Percentiles rank a stretch among this genome's conserved stretches.
These are phyloP conservation scores for Montipora foliosa DNA, from an alignment of 64 coral and sea anemone genomes.

Conservation along the genomic window DNA sequence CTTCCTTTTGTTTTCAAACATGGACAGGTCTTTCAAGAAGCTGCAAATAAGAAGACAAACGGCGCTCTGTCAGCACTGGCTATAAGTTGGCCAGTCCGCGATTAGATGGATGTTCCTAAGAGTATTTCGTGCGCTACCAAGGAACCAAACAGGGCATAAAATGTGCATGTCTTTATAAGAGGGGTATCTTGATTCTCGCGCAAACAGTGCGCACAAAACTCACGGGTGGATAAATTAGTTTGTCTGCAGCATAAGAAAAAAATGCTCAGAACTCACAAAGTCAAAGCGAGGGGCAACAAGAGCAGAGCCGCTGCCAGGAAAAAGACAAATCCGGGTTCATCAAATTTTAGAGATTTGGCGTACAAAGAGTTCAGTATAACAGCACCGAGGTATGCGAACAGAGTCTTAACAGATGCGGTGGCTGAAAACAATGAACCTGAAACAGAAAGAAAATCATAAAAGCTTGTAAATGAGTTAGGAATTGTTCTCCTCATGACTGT, in stretches of 20 bases:
- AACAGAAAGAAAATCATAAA: constrained; percentile 7
- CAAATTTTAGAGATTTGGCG: constrained; percentile 64
- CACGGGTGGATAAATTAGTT: too few relatives aligned
- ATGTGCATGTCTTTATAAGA: too few relatives aligned
- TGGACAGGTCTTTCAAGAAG: constrained; percentile 12
- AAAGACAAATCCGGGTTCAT: constrained; percentile 75
- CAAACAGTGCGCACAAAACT: too few relatives aligned
- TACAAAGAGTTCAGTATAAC: constrained; percentile 71
- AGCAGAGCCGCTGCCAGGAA: constrained; percentile 49
- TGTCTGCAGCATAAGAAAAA: too few relatives aligned
- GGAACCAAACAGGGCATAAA: too few relatives aligned
- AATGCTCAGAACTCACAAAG: constrained; percentile 61
- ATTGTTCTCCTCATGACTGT: too few relatives aligned
- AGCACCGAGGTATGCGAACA: constrained; percentile 51
- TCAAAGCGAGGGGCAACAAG: constrained; percentile 58
- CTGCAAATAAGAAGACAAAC: not conserved
- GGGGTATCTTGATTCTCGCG: too few relatives aligned
- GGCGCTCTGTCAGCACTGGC: too few relatives aligned
- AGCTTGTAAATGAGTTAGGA: too few relatives aligned
- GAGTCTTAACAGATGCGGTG: constrained; percentile 73
- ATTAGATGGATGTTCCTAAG: too few relatives aligned
- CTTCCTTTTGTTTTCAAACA: constrained; percentile 15
- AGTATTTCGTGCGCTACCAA: too few relatives aligned
- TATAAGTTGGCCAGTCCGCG: too few relatives aligned
- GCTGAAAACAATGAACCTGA: constrained; percentile 82